phyloP scores from a whole-genome alignment of 2,797 vertebrate genomes.

The Linurgus olivaceus region DNA sequence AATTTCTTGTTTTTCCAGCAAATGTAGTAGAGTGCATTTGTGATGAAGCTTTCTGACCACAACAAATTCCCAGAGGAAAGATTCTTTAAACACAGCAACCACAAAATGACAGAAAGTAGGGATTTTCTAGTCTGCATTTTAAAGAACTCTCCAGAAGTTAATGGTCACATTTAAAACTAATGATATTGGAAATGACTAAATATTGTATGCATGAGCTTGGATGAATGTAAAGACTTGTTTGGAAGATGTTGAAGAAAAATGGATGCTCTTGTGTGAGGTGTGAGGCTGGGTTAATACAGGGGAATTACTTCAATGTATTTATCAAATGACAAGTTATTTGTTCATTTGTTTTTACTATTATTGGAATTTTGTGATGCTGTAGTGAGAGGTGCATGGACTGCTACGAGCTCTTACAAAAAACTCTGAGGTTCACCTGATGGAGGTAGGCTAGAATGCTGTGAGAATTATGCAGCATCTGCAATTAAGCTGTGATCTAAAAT shows the following conservation, averaged over 20 bases:
- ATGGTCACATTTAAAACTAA: neutral
- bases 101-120: neutral
- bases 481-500: neutral
- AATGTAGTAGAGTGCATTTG: neutral
- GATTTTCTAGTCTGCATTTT: neutral
- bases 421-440: neutral
- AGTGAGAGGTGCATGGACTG: neutral
- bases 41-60: constrained; percentile 20
- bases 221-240: neutral
- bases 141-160: neutral
- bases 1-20: constrained; percentile 2
- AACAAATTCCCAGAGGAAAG: constrained; percentile 7
- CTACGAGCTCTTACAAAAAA: neutral
- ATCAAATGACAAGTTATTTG: neutral
- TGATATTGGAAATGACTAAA: neutral
- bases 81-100: constrained; percentile 2
- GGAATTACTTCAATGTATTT: neutral
- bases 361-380: neutral
- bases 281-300: neutral
- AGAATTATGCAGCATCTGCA: neutral
- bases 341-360: neutral
- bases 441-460: neutral
- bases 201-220: neutral
- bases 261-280: neutral
- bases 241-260: neutral